Evolutionary conservation across 2,113 vertebrate genomes (phyloP).

Genomic region (Malurus elegans): DNA sequence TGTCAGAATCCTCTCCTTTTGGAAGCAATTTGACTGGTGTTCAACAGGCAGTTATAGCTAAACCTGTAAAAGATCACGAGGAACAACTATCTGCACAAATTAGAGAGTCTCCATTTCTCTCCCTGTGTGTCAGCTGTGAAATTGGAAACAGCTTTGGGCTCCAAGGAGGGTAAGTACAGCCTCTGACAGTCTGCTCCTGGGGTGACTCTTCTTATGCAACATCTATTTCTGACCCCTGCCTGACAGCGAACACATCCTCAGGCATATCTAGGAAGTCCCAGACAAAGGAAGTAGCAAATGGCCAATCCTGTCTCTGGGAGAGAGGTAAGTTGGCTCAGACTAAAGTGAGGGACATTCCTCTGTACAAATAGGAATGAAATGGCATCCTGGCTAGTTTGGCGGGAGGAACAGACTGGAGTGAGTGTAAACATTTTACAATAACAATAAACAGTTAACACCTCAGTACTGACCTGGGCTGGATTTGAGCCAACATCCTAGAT

Average conservation of each 20-base stretch:
- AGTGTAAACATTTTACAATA: neutral
- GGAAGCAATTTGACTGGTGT: neutral
- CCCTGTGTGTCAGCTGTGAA: neutral
- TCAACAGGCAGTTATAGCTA: neutral
- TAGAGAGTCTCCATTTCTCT: neutral
- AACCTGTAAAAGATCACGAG: neutral
- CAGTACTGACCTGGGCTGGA: neutral
- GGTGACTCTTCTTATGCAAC: neutral
- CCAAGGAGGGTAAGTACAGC: neutral
- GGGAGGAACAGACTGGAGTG: neutral
- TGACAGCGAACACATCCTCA: slow-evolving; percentile 25
- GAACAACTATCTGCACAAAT: neutral
- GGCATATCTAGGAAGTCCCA: slow-evolving; percentile 10
- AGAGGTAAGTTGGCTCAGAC: neutral
- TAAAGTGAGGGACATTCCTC: neutral
- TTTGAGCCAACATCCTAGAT: neutral
- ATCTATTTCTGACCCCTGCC: slow-evolving; percentile 31
- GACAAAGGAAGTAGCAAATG: neutral
- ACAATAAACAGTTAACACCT: neutral
- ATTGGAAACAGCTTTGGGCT: slow-evolving; percentile 1
- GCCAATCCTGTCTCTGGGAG: neutral
- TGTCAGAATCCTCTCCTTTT: neutral
- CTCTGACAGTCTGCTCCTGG: neutral
- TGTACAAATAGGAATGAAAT: neutral
- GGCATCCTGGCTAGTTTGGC: neutral